Percentiles rank a stretch among this genome's conserved stretches.
These are phyloP conservation scores for Parotocinclus haroldoi DNA, from an alignment of 2,797 vertebrate genomes.

Conservation along the genomic window DNA sequence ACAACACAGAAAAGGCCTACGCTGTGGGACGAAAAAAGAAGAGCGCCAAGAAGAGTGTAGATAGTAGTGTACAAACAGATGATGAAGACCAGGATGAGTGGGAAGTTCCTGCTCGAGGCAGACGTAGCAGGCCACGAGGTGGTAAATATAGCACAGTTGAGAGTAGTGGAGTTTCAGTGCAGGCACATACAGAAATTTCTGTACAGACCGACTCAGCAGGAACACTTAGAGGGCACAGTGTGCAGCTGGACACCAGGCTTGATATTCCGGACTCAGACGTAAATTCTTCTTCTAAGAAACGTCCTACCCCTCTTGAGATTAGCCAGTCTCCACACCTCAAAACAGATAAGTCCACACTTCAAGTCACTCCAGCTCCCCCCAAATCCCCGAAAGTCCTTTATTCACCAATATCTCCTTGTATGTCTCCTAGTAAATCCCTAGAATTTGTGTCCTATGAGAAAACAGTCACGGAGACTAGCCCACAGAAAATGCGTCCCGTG, in stretches of 20 bases:
- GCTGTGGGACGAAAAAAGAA: conserved; percentile 80
- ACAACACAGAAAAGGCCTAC: conserved; percentile 84
- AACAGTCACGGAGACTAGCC: conserved; percentile 80
- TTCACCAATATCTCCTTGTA: conserved; percentile 91
- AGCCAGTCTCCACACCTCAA: conserved; percentile 85
- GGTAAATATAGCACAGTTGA: conserved; percentile 65
- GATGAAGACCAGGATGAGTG: conserved; percentile 98
- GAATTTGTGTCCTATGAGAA: conserved; percentile 93
- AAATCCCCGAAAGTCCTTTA: conserved; percentile 98
- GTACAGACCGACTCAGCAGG: conserved; percentile 92
- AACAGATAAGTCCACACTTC: conserved; percentile 80
- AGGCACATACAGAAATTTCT: conserved; percentile 96
- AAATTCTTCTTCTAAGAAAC: conserved; percentile 85
- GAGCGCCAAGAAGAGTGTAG: conserved; percentile 87
- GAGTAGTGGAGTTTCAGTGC: conserved; percentile 79
- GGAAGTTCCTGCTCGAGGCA: conserved; percentile 77
- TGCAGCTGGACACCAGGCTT: conserved; percentile 86
- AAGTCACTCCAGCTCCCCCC: conserved; percentile 81
- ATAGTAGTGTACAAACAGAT: conserved; percentile 97
- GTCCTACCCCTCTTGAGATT: conserved; percentile 91
- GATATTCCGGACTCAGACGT: conserved; percentile 88
- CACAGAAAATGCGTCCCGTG: conserved; percentile 79
- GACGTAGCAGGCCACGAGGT: conserved; percentile 68
- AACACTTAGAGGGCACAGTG: conserved; percentile 77
- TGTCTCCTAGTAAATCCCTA: conserved; percentile 93